phyloP scores from a whole-genome alignment of 1,140 invertebrate genomes.

The Linepithema humile region DNA sequence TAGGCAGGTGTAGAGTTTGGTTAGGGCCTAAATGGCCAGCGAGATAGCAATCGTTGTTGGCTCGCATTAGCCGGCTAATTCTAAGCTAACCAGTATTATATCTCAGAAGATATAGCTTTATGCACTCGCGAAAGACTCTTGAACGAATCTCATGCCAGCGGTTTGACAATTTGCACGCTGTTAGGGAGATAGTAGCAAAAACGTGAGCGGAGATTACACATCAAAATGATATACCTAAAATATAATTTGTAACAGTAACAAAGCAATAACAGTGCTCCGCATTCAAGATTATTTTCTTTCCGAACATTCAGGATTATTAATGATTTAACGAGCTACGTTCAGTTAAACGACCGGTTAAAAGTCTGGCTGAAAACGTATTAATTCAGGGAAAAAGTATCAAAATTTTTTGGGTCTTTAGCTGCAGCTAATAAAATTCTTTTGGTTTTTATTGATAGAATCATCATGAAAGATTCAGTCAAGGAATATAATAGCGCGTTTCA shows the following conservation, averaged over 20 bases:
- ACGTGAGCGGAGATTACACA: not conserved
- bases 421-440: not conserved
- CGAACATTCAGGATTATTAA: not conserved
- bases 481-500: not conserved
- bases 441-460: not conserved
- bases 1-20: constrained; percentile 73
- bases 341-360: not conserved
- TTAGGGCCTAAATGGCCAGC: constrained; percentile 69
- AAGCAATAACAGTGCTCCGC: not conserved
- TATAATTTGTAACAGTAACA: not conserved
- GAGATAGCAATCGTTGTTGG: constrained; percentile 69
- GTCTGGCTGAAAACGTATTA: not conserved
- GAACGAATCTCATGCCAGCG: not conserved
- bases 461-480: not conserved
- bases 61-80: constrained; percentile 74
- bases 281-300: not conserved
- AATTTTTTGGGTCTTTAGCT: not conserved
- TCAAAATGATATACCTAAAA: not conserved
- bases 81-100: constrained; percentile 70
- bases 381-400: not conserved
- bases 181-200: not conserved
- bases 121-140: not conserved
- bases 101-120: constrained; percentile 35
- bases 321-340: not conserved
- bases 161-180: constrained; percentile 20